Conservation (phyloP, 2,888 invertebrate species). For the Blastobasis lacticolella region DNA sequence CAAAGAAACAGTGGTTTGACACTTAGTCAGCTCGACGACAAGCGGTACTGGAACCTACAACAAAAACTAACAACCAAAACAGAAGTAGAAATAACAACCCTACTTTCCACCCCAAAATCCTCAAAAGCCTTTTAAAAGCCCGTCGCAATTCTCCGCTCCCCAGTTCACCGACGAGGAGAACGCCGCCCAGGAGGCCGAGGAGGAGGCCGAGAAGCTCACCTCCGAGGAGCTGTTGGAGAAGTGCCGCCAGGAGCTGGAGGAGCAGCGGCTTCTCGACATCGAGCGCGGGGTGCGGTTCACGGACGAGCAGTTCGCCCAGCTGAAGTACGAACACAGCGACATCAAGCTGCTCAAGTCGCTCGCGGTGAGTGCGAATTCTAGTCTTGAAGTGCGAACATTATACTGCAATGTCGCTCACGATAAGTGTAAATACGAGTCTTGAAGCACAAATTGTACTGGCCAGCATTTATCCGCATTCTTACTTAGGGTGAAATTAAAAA, state of each 20-base stretch:
- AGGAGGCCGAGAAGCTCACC: slow-evolving; percentile 51
- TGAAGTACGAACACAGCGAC: slow-evolving; percentile 77
- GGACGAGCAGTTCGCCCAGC: slow-evolving; percentile 72
- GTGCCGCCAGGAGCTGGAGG: slow-evolving; percentile 50
- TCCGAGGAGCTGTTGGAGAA: slow-evolving; percentile 48
- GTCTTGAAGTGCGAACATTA: too few species aligned
- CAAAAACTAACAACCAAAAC: too few species aligned
- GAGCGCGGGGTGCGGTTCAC: slow-evolving; percentile 73
- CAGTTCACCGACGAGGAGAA: slow-evolving; percentile 60
- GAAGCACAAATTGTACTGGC: too few species aligned
- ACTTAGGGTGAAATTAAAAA: too few species aligned
- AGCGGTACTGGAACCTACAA: too few species aligned
- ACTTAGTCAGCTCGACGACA: too few species aligned
- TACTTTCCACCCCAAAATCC: too few species aligned
- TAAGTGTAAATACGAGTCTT: slow-evolving; percentile 27
- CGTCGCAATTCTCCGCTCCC: slow-evolving; percentile 13
- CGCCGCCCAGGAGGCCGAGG: slow-evolving; percentile 42
- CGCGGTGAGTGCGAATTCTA: slow-evolving; percentile 53
- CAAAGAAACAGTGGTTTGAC: too few species aligned
- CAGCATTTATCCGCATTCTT: too few species aligned
- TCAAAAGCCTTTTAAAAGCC: neutral
- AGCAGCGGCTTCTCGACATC: slow-evolving; percentile 52
- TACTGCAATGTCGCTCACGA: slow-evolving; percentile 74
- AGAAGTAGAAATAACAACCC: too few species aligned
- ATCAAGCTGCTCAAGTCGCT: slow-evolving; percentile 73